Percentiles rank a stretch among this genome's conserved stretches.
phyloP scores from a whole-genome alignment of 2,888 invertebrate genomes.

The Drosophila helvetica region DNA sequence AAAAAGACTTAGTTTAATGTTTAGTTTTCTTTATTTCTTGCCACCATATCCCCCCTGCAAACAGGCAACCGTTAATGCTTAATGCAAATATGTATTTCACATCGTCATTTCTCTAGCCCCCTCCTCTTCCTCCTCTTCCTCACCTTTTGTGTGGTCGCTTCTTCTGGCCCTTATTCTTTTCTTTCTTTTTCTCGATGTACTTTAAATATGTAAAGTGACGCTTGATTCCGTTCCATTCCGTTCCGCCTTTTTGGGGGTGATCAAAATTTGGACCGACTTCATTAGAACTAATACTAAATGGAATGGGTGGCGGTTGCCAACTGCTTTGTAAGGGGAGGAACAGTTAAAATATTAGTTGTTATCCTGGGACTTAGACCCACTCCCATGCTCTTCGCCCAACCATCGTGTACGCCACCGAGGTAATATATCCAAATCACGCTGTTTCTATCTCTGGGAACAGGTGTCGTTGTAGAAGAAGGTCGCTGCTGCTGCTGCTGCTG shows the following conservation, averaged over 20 bases:
- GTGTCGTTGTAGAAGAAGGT: constrained; percentile 66
- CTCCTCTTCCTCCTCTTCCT: constrained; percentile 6
- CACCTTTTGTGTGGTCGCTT: not conserved
- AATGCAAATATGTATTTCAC: constrained; percentile 70
- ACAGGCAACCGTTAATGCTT: constrained; percentile 67
- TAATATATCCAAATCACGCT: constrained; percentile 9
- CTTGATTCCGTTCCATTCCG: constrained; percentile 48
- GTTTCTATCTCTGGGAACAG: constrained; percentile 52
- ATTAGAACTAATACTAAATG: constrained; percentile 1
- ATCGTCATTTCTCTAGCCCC: constrained; percentile 25
- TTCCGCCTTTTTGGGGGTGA: constrained; percentile 43
- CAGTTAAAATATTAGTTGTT: not conserved
- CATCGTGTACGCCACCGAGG: constrained; percentile 4
- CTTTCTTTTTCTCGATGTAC: constrained; percentile 11
- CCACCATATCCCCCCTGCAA: constrained; percentile 33
- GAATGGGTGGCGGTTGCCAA: not conserved
- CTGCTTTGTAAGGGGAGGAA: not conserved
- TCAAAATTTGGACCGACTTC: constrained; percentile 35
- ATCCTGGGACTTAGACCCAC: not conserved
- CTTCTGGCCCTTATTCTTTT: not conserved
- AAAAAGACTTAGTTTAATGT: constrained; percentile 57
- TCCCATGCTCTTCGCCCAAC: not conserved
- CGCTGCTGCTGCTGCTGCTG: constrained; percentile 19
- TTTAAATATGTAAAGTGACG: constrained; percentile 46
- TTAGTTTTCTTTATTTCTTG: constrained; percentile 73